Evolutionary conservation across 2,888 invertebrate genomes (phyloP).

Genomic region (Campopleginae sp.): DNA sequence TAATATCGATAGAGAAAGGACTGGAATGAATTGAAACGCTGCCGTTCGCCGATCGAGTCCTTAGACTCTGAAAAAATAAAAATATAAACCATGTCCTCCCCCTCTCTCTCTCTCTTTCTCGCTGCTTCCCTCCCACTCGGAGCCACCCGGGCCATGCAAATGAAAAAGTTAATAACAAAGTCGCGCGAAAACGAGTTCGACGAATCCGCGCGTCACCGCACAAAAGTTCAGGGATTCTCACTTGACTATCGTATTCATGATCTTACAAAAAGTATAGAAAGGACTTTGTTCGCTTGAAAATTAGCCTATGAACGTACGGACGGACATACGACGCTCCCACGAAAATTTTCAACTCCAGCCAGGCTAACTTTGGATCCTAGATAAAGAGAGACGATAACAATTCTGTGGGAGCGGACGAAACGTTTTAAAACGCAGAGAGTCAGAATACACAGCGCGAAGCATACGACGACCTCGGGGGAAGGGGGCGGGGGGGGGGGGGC

Average conservation of each 20-base stretch:
- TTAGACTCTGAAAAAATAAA: too few relatives aligned
- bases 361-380: constrained; percentile 78
- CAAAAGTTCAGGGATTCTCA: neutral
- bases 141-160: too few relatives aligned
- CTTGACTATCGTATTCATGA: neutral
- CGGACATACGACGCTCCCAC: constrained; percentile 50
- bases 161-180: too few relatives aligned
- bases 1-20: too few relatives aligned
- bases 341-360: constrained; percentile 59
- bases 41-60: too few relatives aligned
- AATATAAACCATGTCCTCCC: too few relatives aligned
- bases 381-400: constrained; percentile 70
- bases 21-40: too few relatives aligned
- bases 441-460: neutral
- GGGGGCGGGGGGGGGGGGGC: constrained; percentile 23
- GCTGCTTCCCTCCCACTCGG: too few relatives aligned
- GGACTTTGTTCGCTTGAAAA: neutral
- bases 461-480: constrained; percentile 7
- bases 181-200: too few relatives aligned
- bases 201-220: too few relatives aligned
- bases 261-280: neutral
- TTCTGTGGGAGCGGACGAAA: constrained; percentile 45
- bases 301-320: constrained; percentile 22
- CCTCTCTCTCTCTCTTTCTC: too few relatives aligned
- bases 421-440: constrained; percentile 20